Conservation (phyloP, 2,113 vertebrate species). For the Limanda limanda region DNA sequence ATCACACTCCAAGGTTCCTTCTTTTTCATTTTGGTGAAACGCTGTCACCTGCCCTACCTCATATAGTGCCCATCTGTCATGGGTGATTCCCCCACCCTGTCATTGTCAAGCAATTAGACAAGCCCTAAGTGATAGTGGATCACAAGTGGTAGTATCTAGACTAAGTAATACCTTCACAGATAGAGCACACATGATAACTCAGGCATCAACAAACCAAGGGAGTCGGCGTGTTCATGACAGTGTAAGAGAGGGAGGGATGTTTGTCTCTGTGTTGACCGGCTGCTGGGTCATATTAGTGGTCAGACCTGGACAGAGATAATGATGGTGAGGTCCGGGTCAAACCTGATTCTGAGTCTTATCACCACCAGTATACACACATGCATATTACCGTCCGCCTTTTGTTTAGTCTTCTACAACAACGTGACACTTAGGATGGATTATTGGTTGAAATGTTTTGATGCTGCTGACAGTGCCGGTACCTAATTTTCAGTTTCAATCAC, state of each 20-base stretch:
- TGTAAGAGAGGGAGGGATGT: conserved; percentile 16
- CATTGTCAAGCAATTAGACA: conserved; percentile 62
- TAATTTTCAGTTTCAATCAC: not conserved
- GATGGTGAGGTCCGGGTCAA: conserved; percentile 54
- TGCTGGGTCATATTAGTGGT: conserved; percentile 44
- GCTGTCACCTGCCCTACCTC: conserved; percentile 42
- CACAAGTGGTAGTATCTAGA: conserved; percentile 13
- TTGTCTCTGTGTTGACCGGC: conserved; percentile 52
- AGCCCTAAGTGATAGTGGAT: conserved; percentile 45
- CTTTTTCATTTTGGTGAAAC: conserved; percentile 58
- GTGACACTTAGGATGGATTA: not conserved
- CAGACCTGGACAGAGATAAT: conserved; percentile 53
- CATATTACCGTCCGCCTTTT: conserved; percentile 14
- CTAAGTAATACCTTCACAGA: conserved; percentile 2
- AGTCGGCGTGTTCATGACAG: not conserved
- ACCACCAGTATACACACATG: conserved; percentile 16
- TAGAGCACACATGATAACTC: not conserved
- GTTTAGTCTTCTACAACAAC: conserved; percentile 31
- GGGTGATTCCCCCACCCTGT: conserved; percentile 25
- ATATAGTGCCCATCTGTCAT: conserved; percentile 25
- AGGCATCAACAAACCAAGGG: not conserved
- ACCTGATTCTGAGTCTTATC: conserved; percentile 57
- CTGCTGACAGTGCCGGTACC: not conserved
- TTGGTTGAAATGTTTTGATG: conserved; percentile 8
- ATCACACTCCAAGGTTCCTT: conserved; percentile 2